Evolutionary conservation across 2,888 invertebrate species (phyloP).

Genomic region (Incurvaria masculella): DNA sequence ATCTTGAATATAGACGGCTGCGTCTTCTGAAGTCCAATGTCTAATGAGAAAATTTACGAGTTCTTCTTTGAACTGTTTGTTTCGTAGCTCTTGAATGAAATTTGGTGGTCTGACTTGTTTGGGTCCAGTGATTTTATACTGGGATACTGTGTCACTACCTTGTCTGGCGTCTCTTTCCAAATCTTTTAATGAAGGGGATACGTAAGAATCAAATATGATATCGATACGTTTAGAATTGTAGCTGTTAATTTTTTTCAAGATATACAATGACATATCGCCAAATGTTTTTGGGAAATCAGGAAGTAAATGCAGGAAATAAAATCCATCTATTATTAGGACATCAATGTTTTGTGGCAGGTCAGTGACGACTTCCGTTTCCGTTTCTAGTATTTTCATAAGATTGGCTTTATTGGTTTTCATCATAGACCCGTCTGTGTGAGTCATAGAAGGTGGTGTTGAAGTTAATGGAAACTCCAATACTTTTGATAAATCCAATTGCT

Average conservation of each 20-base stretch:
- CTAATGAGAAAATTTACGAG: slow-evolving; percentile 18
- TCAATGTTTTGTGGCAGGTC: no score
- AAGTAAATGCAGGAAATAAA: no score
- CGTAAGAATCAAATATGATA: slow-evolving; percentile 15
- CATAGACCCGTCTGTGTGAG: slow-evolving; percentile 18
- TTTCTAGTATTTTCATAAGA: slow-evolving; percentile 15
- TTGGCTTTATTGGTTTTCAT: slow-evolving; percentile 17
- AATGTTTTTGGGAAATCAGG: no score
- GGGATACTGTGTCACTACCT: no score
- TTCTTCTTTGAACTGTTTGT: slow-evolving; percentile 18
- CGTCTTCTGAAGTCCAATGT: slow-evolving; percentile 16
- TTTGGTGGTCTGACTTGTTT: slow-evolving; percentile 13
- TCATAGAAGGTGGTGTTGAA: slow-evolving; percentile 15
- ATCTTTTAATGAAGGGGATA: slow-evolving; percentile 18
- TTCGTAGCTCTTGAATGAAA: slow-evolving; percentile 17
- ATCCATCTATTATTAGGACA: no score
- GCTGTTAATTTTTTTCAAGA: slow-evolving; percentile 17
- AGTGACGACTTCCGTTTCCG: slow-evolving; percentile 12
- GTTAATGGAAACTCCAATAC: no score
- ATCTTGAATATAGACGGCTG: not conserved
- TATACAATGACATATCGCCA: slow-evolving; percentile 10
- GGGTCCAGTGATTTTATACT: not conserved
- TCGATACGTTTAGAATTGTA: slow-evolving; percentile 15
- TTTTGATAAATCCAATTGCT: no score
- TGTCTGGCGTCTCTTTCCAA: slow-evolving; percentile 1